A percentile compares a stretch with the other conserved stretches of the same genome.
phyloP scores from a whole-genome alignment of 2,888 invertebrate genomes.

The Habrosyne pyritoides region DNA sequence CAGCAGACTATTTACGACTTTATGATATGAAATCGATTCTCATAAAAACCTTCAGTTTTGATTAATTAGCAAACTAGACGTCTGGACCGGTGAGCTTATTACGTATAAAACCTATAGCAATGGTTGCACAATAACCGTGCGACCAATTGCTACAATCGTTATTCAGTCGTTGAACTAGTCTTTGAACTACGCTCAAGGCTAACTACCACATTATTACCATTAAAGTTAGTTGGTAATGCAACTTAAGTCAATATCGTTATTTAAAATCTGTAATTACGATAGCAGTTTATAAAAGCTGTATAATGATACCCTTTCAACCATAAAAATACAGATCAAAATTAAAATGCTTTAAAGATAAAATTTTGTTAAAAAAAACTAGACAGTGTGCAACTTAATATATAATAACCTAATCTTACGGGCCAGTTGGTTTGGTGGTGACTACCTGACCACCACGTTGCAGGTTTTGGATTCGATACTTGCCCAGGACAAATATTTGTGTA shows the following conservation, averaged over 20 bases:
- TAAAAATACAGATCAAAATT: no score
- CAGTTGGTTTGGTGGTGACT: no score
- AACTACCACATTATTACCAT: background rate
- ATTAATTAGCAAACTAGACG: background rate
- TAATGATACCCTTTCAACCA: no score
- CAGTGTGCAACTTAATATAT: no score
- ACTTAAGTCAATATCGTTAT: background rate
- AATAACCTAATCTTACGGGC: no score
- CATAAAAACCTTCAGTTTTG: background rate
- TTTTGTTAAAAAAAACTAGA: no score
- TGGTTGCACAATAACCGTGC: background rate
- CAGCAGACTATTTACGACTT: background rate
- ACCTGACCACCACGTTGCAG: no score
- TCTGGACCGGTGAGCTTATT: background rate
- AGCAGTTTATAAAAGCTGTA: no score
- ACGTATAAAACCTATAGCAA: background rate
- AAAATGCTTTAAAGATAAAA: no score
- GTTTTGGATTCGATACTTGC: no score
- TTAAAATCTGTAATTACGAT: background rate
- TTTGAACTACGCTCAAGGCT: slow-evolving; percentile 3
- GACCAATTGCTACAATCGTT: background rate
- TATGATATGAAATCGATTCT: background rate
- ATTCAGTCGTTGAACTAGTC: slow-evolving; percentile 5
- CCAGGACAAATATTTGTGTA: no score
- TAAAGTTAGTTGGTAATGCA: background rate